A percentile compares a stretch with the other conserved stretches of the same genome.
phyloP scores from a whole-genome alignment of 1,140 invertebrate species.

The Bacillus rossius region DNA sequence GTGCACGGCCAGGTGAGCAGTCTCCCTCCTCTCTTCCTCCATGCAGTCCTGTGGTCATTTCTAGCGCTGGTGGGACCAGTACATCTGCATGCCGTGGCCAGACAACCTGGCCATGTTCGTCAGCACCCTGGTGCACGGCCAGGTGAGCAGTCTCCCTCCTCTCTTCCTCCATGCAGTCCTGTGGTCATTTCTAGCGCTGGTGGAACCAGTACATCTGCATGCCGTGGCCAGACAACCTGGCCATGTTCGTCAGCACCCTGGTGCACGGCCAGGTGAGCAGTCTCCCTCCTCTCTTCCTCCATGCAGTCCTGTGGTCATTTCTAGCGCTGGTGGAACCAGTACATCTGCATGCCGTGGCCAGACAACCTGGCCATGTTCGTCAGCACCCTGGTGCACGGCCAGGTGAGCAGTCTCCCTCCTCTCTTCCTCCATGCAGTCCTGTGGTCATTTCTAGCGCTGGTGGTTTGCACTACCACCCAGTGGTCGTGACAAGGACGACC shows the following conservation, averaged over 20 bases:
- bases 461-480: no score
- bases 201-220: conserved; percentile 45
- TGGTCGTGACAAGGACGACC: no score
- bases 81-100: conserved; percentile 42
- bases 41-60: no score
- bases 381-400: conserved; percentile 42
- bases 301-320: no score
- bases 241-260: conserved; percentile 41
- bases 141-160: no score
- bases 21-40: no score
- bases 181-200: conserved; percentile 48
- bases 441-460: conserved; percentile 48
- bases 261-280: conserved; percentile 42
- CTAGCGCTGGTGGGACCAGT: conserved; percentile 48
- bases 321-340: conserved; percentile 48
- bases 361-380: conserved; percentile 42
- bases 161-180: no score
- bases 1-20: conserved; percentile 42
- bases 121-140: conserved; percentile 42
- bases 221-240: conserved; percentile 42
- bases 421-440: no score
- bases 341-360: conserved; percentile 42
- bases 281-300: no score
- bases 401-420: no score
- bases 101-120: conserved; percentile 42